Percentiles rank a stretch among this genome's conserved stretches.
Evolutionary conservation across 2,888 invertebrate genomes (phyloP).

Genomic region (Tanytarsus gracilentus): DNA sequence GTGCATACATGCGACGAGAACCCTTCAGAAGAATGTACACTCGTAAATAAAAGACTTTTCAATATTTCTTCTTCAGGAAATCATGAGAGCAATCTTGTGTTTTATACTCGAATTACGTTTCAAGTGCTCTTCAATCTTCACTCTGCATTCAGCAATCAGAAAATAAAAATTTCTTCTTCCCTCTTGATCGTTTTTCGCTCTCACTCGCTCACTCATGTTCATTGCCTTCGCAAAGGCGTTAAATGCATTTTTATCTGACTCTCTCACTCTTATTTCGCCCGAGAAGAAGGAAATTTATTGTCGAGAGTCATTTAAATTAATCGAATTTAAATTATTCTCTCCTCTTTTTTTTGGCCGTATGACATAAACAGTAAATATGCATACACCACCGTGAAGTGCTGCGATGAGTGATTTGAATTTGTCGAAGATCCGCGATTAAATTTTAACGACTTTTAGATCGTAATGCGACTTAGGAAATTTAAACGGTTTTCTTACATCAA

Average conservation of each 20-base stretch:
- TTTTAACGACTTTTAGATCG: too few species aligned
- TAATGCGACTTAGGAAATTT: too few species aligned
- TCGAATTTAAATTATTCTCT: constrained; percentile 1
- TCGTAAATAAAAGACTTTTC: constrained; percentile 14
- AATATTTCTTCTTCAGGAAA: constrained; percentile 11
- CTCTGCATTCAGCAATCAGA: neutral
- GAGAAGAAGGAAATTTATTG: constrained; percentile 8
- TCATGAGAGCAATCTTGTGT: constrained; percentile 19
- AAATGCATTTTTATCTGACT: constrained; percentile 13
- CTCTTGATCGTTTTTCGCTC: too few species aligned
- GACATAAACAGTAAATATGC: too few species aligned
- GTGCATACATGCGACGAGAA: constrained; percentile 4
- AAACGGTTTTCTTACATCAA: too few species aligned
- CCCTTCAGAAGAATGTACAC: constrained; percentile 8
- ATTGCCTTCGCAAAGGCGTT: neutral
- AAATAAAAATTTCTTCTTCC: neutral
- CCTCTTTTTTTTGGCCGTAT: too few species aligned
- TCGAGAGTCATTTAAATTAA: neutral
- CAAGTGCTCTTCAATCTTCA: constrained; percentile 17
- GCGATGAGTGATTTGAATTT: too few species aligned
- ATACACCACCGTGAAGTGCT: too few species aligned
- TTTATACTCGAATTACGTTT: constrained; percentile 18
- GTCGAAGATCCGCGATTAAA: too few species aligned
- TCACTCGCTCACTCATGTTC: neutral
- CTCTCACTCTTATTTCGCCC: too few species aligned